Percentiles rank a stretch among this genome's conserved stretches.
Evolutionary conservation across 2,888 invertebrate genomes (phyloP).

Genomic region (Perithous albicinctus): DNA sequence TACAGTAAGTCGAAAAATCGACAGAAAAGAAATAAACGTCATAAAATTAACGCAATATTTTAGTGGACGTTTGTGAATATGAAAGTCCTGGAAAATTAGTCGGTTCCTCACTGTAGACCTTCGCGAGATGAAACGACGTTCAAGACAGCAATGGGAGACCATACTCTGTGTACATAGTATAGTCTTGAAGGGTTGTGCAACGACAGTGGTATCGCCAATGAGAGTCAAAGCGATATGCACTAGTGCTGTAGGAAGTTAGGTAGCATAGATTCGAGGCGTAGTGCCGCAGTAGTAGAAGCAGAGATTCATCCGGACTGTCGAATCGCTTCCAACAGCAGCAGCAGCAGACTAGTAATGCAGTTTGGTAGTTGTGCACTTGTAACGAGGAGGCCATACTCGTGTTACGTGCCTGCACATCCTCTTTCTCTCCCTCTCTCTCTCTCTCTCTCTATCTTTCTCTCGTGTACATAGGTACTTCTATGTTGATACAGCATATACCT

Average conservation of each 20-base stretch:
- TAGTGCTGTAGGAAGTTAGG: too few species aligned
- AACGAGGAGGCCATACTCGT: constrained; percentile 67
- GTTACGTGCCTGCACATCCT: constrained; percentile 7
- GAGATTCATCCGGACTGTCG: constrained; percentile 42
- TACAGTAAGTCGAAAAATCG: too few species aligned
- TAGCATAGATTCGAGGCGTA: background rate
- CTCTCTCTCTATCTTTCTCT: constrained; percentile 8
- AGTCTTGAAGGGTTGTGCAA: background rate
- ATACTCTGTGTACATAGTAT: too few species aligned
- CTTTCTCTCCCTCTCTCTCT: background rate
- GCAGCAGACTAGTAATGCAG: constrained; percentile 69
- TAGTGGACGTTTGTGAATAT: constrained; percentile 1
- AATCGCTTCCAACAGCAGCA: constrained; percentile 1
- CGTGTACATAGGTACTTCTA: background rate
- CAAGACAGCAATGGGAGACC: background rate
- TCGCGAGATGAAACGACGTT: constrained; percentile 7
- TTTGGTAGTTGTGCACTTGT: constrained; percentile 75
- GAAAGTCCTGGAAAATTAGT: constrained; percentile 20
- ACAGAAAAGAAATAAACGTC: too few species aligned
- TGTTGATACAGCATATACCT: background rate
- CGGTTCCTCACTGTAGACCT: background rate
- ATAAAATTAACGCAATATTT: too few species aligned
- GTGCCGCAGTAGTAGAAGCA: constrained; percentile 13
- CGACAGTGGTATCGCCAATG: background rate
- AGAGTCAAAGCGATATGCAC: constrained; percentile 11